Percentiles rank a stretch among this genome's conserved stretches.
Conservation (phyloP, 2,113 vertebrate genomes). For the Ascaphus truei region DNA sequence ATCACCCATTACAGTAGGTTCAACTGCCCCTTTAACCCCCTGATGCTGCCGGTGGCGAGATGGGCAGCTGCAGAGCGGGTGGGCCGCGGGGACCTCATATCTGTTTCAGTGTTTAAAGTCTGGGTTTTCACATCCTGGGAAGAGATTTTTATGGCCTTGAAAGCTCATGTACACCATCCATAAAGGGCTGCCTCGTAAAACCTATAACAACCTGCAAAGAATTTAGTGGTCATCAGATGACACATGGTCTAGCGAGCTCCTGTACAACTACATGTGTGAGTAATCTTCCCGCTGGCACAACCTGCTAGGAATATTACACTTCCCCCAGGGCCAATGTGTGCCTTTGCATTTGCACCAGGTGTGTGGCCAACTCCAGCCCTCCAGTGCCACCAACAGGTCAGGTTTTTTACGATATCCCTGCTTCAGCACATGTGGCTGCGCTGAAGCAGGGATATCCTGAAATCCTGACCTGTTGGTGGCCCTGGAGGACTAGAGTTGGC, state of each 20-base stretch:
- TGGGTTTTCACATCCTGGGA: slow-evolving; percentile 23
- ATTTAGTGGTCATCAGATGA: slow-evolving; percentile 24
- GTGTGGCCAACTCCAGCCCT: too few species aligned
- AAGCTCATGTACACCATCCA: slow-evolving; percentile 19
- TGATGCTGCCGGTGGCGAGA: too few species aligned
- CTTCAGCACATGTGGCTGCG: not conserved
- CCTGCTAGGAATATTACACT: not conserved
- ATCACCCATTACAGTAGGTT: too few species aligned
- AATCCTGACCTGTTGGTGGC: not conserved
- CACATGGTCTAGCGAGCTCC: slow-evolving; percentile 12
- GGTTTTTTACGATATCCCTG: not conserved
- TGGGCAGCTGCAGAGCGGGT: not conserved
- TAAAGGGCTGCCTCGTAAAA: slow-evolving; percentile 27
- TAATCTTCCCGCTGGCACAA: slow-evolving; percentile 16
- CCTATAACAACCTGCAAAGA: slow-evolving; percentile 23
- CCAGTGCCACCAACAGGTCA: too few species aligned
- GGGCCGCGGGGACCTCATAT: not conserved
- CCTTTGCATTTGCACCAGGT: too few species aligned
- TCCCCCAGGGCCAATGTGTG: not conserved
- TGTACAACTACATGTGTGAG: slow-evolving; percentile 14
- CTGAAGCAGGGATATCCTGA: not conserved
- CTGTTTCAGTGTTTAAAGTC: not conserved
- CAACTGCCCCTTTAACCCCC: too few species aligned
- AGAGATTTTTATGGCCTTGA: slow-evolving; percentile 16
- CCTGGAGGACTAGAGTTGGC: not conserved